A percentile compares a stretch with the other conserved stretches of the same genome.
These are phyloP conservation scores for Gobiocypris rarus DNA, from an alignment of 2,113 vertebrate species.

Conservation along the genomic window DNA sequence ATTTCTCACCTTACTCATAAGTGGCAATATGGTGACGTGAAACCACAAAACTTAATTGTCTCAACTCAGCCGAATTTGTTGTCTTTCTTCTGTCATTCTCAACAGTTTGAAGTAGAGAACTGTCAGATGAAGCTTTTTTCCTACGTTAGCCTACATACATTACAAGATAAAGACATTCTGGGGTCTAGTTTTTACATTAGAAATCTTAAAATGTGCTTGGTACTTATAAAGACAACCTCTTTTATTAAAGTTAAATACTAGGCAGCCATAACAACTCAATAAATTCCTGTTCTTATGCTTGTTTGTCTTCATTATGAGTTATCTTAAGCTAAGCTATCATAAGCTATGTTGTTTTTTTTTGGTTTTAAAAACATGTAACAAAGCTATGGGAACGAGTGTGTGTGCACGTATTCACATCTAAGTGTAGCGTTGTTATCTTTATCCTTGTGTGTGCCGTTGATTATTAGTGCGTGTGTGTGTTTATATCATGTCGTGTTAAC, in stretches of 20 bases:
- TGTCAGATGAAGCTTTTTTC: conserved; percentile 46
- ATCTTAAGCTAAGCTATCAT: background rate
- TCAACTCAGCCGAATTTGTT: background rate
- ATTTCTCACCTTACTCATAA: background rate
- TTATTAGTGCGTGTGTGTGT: background rate
- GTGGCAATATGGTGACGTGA: background rate
- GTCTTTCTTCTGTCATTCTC: background rate
- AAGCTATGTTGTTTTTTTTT: too few relatives aligned
- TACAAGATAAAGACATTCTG: background rate
- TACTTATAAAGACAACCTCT: background rate
- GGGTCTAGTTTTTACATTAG: background rate
- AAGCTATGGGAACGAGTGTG: background rate
- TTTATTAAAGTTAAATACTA: too few relatives aligned
- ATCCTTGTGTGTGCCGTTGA: background rate
- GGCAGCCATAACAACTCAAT: background rate
- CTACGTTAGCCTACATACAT: background rate
- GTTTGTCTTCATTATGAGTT: background rate
- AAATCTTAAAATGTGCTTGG: background rate
- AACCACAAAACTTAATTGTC: conserved; percentile 19
- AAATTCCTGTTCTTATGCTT: background rate
- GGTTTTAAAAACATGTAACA: background rate
- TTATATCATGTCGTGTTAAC: conserved; percentile 30
- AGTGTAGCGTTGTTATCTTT: background rate
- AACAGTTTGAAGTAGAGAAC: conserved; percentile 8
- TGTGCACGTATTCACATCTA: background rate